Evolutionary conservation across 2,797 vertebrate species (phyloP), one percentile per base, ranked within the genome.

Genomic region (Syngnathus rostellatus): DNA sequence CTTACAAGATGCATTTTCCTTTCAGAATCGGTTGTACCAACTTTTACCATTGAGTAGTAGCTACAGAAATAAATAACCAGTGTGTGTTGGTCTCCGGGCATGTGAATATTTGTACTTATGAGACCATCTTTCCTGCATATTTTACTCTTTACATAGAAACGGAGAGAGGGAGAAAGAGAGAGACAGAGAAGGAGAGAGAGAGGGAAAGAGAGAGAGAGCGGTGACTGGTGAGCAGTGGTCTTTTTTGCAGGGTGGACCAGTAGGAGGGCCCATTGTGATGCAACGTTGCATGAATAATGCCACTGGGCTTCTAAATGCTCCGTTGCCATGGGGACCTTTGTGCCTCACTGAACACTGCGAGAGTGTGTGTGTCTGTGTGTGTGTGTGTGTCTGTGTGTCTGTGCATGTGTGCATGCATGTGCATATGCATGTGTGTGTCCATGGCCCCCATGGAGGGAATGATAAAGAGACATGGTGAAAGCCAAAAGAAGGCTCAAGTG

Each of bases 301-400:
- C 86, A 86, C 82, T 70, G 92, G 92, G 92, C 92, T 92, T 89
- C 91, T 90, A 91, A 92, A 91, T 92, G 92, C 92, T 83, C 87
- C 70, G 95, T 98, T 94, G 91, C 93, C 88, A 96, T 96, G 93
- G 94, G 90, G 92, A 94, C 94, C 93, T 94, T 97, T 96, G 94
- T 95, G 95, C 93, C 90, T 92, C 89, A 81, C 86, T 92, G 93
- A 93, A 89, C 92, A 91, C 83, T 3, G 75, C 84, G 79, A 89
- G 79, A 91, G 89, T 87, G 78, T 81, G 79, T 82, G 77, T 79
- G 86, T 80, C 81, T 77, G 68, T 73, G 75, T 76, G 70, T 62
- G 51, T 71, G 64, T 69, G 86, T 80, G 81, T 77, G 66, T 73
- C 76, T 75, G 70, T 61, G 51, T 70, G 60, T 1, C 0, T 8